Evolutionary conservation across 2,888 invertebrate species (phyloP), one percentile per base, ranked within the genome.

Genomic region (Agriopis aurantiaria): DNA sequence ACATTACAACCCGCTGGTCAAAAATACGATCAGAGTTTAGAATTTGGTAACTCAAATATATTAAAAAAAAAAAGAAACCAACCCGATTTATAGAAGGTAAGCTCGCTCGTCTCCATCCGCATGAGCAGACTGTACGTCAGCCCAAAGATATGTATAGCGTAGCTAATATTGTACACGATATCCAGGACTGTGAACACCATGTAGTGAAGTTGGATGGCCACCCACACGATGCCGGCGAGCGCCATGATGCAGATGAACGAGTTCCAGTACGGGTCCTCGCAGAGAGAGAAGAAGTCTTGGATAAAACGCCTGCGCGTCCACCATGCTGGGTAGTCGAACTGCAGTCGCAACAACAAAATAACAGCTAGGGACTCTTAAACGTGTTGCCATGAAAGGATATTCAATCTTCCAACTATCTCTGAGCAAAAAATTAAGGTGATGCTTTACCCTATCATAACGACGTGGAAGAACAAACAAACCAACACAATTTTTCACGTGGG

Each of bases 211-310:
- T 77, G 75, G 3, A 81, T 62, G 2, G 83, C 77, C 0, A 78
- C 78, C 75, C 80, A 77, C 1, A 86, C 69, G 8, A 88, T 78
- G 10, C 81, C 84, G 3, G 81, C 8, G 3, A 89, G 73, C 0
- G 82, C 84, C 3, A 78, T 33, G 8, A 73, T 14, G 71, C 90
- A 88, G 33, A 91, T 82, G 60, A 82, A 79, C 52, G 80, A 76
- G 76, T 90, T 91, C 90, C 91, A 91, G 0, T 75, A 3, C 0
- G 84, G 78, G 51, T 87, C 79, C 7, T 89, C 88, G 0, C 85
- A 85, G 2, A 90, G 79, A 6, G 75, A 72, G 45, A 79, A 82
- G 64, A 88, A 78, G 69, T 78, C 82, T 8, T 76, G 73, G 9
- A 78, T 23, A 1, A 85, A 14, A 12, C 81, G 78, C 0, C 75